Evolutionary conservation across 2,797 vertebrate genomes (phyloP).

Genomic region (Gadopsis bispinosus): DNA sequence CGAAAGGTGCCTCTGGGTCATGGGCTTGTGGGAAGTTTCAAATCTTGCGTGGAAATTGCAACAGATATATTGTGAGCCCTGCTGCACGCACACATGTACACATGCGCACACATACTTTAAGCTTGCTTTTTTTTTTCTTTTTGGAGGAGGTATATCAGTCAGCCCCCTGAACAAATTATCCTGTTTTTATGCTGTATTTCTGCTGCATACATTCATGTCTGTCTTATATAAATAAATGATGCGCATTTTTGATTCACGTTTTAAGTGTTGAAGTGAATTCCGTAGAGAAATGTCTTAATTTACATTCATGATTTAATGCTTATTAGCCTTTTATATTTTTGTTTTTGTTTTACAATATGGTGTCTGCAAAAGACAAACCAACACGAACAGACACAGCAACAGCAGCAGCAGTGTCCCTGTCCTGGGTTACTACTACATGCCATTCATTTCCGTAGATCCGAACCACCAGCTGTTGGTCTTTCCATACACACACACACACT

Average conservation of each 20-base stretch:
- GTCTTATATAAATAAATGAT: neutral
- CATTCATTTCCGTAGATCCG: slow-evolving; percentile 91
- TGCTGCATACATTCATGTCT: neutral
- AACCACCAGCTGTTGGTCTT: slow-evolving; percentile 93
- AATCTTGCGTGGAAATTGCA: slow-evolving; percentile 56
- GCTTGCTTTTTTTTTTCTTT: neutral
- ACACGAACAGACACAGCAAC: slow-evolving; percentile 13
- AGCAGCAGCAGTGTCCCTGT: slow-evolving; percentile 61
- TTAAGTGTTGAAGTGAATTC: neutral
- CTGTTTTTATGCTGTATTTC: neutral
- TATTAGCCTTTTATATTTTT: neutral
- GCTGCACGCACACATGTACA: neutral
- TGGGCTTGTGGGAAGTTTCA: slow-evolving; percentile 44
- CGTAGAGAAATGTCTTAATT: neutral
- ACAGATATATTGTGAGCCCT: slow-evolving; percentile 30
- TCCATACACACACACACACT: slow-evolving; percentile 75
- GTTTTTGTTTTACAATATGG: slow-evolving; percentile 2
- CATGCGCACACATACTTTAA: slow-evolving; percentile 17
- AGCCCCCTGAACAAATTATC: neutral
- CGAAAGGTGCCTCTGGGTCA: slow-evolving; percentile 51
- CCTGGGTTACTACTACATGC: slow-evolving; percentile 82
- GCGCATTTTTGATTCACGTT: neutral
- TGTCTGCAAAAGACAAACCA: neutral
- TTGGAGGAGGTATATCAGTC: slow-evolving; percentile 7
- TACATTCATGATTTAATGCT: neutral